Base-by-base conservation (phyloP, 2,797 vertebrate species). In the Sebastes vulpes region DNA sequence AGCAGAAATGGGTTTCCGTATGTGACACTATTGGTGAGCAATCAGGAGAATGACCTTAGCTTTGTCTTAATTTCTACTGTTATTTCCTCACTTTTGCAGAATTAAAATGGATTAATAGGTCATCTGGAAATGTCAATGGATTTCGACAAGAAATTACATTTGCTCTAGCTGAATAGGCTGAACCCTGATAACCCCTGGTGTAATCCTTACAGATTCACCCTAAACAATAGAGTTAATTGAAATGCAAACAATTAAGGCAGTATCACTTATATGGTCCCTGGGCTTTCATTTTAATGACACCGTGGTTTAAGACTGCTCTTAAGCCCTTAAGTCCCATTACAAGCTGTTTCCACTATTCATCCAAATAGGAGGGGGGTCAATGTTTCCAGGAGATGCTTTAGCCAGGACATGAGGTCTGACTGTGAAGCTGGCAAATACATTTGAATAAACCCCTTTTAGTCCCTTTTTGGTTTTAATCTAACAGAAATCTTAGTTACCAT, bases 211-310 rank as follows among this genome's bases (percentile, higher is more conserved):
- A 72, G 25, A 84, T 83, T 79, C 52, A 63, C 28, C 58, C 65
- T 69, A 80, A 90, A 93, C 87, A 94, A 91, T 76, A 74, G 79
- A 76, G 18, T 54, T 21, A 58, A 90, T 92, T 94, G 64, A 92
- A 89, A 94, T 92, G 86, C 80, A 87, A 93, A 91, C 76, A 81
- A 70, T 89, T 75, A 65, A 83, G 67, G 74, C 54, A 54, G 78
- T 54, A 69, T 90, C 56, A 73, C 78, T 84, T 72, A 79, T 88
- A 65, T 50, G 18, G 29, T 70, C 65, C 29, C 32, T 21, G 31
- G 84, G 79, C 81, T 93, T 92, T 92, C 59, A 86, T 87, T 85
- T 89, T 78, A 92, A 94, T 93, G 85, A 85, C 59, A 20, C 75
- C 10, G 25, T 69, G 83, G 42, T 88, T 90, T 90, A 82, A 89